Evolutionary conservation across 2,888 invertebrate species (phyloP).

Genomic region (Tanypteryx hageni): DNA sequence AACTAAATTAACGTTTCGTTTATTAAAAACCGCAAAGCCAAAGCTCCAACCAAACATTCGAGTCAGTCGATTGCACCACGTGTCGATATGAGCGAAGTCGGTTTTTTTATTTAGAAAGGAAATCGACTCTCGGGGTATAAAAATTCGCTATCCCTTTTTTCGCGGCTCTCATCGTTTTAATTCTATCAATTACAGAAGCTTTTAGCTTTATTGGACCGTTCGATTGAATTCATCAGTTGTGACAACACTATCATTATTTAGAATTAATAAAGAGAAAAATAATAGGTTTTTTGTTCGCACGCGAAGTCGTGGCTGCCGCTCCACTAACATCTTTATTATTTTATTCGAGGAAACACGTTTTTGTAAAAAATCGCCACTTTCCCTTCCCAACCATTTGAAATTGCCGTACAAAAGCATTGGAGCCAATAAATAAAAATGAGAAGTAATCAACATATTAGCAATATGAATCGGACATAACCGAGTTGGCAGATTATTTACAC

Average conservation of each 20-base stretch:
- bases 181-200: neutral
- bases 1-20: too few species aligned
- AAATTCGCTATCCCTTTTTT: neutral
- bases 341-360: neutral
- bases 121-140: neutral
- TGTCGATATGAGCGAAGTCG: neutral
- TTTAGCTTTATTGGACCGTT: neutral
- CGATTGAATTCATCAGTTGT: neutral
- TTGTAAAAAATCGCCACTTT: neutral
- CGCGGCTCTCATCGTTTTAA: neutral
- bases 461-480: too few species aligned
- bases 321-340: too few species aligned
- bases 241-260: neutral
- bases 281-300: neutral
- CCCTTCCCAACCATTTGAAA: neutral
- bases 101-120: neutral
- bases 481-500: too few species aligned
- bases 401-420: too few species aligned
- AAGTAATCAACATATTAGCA: too few species aligned
- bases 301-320: neutral
- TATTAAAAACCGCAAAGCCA: too few species aligned
- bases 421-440: too few species aligned
- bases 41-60: neutral
- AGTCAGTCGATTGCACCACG: neutral
- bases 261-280: neutral